Evolutionary conservation across 2,797 vertebrate genomes (phyloP).

Genomic region (Lates japonicus): DNA sequence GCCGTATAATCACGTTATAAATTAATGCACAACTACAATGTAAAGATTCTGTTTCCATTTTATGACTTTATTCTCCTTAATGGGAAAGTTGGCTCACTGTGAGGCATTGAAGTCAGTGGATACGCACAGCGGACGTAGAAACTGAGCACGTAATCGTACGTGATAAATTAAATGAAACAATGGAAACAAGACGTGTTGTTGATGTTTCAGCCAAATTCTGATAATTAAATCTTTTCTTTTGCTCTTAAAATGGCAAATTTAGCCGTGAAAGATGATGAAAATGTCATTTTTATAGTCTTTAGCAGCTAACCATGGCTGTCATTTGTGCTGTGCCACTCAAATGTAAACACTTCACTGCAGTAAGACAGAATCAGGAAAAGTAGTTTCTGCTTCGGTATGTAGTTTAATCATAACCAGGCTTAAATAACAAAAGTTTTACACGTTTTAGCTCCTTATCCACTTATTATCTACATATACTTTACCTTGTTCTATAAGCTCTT

Average conservation of each 20-base stretch:
- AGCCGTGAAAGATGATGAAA: not conserved
- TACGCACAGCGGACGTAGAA: conserved; percentile 1
- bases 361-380: not conserved
- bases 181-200: not conserved
- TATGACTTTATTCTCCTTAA: conserved; percentile 29
- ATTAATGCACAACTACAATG: conserved; percentile 25
- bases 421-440: not conserved
- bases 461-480: not conserved
- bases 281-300: not conserved
- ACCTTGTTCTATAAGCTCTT: not conserved
- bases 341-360: not conserved
- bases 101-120: conserved; percentile 14
- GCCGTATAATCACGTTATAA: conserved; percentile 31
- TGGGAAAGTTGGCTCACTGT: conserved; percentile 36
- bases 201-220: not conserved
- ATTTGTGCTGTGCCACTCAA: not conserved
- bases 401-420: not conserved
- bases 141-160: not conserved
- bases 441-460: no score
- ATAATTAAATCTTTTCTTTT: conserved; percentile 17
- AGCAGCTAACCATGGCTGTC: not conserved
- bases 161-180: not conserved
- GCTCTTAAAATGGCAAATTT: not conserved
- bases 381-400: not conserved
- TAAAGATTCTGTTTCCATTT: conserved; percentile 29